phyloP scores from a whole-genome alignment of 2,797 vertebrate genomes.

The Myotis pilosus region DNA sequence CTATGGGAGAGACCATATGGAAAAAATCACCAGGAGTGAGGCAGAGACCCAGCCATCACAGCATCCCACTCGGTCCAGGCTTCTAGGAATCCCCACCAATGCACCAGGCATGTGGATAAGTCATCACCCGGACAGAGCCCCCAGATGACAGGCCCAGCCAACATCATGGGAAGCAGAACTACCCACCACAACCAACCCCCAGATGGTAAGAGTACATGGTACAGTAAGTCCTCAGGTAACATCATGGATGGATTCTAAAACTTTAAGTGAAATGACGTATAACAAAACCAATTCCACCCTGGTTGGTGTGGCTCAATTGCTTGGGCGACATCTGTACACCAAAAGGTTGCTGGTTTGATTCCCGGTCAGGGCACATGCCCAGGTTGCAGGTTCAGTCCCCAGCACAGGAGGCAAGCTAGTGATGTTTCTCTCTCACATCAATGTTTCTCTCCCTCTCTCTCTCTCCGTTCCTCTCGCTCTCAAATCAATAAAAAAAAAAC shows the following conservation, averaged over 20 bases:
- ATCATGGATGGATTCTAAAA: not conserved
- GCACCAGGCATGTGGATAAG: not conserved
- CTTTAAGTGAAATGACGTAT: not conserved
- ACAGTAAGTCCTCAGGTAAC: not conserved
- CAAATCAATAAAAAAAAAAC: not conserved
- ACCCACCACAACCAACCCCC: not conserved
- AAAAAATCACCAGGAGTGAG: not conserved
- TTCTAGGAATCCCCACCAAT: not conserved
- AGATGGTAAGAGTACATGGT: not conserved
- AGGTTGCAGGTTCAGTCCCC: not conserved
- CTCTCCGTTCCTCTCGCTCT: not conserved
- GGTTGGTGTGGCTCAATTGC: not conserved
- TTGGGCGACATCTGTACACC: not conserved
- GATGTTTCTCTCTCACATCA: not conserved
- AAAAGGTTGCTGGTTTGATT: not conserved
- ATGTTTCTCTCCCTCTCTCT: not conserved
- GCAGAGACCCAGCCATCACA: not conserved
- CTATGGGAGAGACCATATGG: not conserved
- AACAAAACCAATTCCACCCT: not conserved
- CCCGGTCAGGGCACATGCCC: not conserved
- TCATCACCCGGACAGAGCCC: not conserved
- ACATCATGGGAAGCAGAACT: not conserved
- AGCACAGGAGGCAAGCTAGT: not conserved
- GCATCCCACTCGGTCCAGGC: not conserved
- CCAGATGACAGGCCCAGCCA: not conserved